Conservation (phyloP, 2,888 invertebrate species). For the Hylaea fasciaria region DNA sequence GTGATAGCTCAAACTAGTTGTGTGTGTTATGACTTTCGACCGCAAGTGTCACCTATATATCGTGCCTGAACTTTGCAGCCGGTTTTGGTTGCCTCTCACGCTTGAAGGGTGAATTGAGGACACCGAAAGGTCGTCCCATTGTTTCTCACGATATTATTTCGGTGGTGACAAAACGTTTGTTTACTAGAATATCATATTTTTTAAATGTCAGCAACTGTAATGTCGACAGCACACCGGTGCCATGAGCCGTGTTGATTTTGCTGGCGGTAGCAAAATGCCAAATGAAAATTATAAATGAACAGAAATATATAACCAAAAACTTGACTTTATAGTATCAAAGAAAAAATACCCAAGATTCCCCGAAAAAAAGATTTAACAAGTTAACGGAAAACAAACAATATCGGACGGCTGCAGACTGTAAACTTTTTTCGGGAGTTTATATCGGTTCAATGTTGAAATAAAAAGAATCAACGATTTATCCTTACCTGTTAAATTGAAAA, state of each 20-base stretch:
- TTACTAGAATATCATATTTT: neutral
- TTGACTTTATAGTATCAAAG: constrained; percentile 3
- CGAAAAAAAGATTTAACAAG: constrained; percentile 65
- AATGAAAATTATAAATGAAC: too few species aligned
- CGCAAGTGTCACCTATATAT: constrained; percentile 34
- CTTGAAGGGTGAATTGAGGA: constrained; percentile 38
- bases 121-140: constrained; percentile 38
- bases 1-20: constrained; percentile 2
- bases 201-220: neutral
- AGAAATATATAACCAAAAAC: too few species aligned
- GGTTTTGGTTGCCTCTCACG: constrained; percentile 29
- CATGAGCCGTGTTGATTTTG: too few species aligned
- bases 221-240: too few species aligned
- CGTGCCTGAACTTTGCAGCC: constrained; percentile 34
- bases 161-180: constrained; percentile 14
- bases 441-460: constrained; percentile 83
- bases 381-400: constrained; percentile 74
- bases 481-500: constrained; percentile 85
- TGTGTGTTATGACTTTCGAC: constrained; percentile 19
- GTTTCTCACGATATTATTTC: constrained; percentile 24
- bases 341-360: constrained; percentile 46
- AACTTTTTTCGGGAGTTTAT: constrained; percentile 77
- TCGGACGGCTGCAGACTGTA: constrained; percentile 57
- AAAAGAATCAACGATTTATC: constrained; percentile 84
- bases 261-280: too few species aligned